phyloP scores from a whole-genome alignment of 2,888 invertebrate genomes.

The Luperina nickerlii region DNA sequence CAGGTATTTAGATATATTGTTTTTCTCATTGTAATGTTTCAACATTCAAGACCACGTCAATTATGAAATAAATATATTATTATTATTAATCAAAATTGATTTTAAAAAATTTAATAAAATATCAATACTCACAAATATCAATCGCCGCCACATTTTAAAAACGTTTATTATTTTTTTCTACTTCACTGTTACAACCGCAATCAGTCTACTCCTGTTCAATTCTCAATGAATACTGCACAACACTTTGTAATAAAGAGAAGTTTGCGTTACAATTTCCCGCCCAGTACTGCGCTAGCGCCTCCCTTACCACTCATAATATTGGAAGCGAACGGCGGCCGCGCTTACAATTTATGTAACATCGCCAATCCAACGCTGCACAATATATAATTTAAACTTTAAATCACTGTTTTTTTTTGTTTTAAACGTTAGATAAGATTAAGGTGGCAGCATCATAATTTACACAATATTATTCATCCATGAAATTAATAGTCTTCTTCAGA shows the following conservation, averaged over 20 bases:
- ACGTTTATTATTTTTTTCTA: constrained; percentile 54
- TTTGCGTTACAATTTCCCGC: constrained; percentile 71
- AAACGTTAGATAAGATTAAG: constrained; percentile 84
- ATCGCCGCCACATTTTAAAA: constrained; percentile 75
- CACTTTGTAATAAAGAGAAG: constrained; percentile 65
- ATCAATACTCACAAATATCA: constrained; percentile 63
- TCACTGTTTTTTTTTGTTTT: constrained; percentile 82
- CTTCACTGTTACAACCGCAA: constrained; percentile 62
- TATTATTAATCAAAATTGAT: too few relatives aligned
- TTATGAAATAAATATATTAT: too few relatives aligned
- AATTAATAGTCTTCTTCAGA: constrained; percentile 73
- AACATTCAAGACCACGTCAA: background rate
- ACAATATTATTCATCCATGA: constrained; percentile 76
- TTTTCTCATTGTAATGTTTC: background rate
- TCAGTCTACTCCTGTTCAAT: constrained; percentile 60
- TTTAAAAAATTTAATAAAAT: constrained; percentile 6
- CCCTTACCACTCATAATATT: constrained; percentile 78
- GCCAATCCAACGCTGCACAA: constrained; percentile 79
- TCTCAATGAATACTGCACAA: constrained; percentile 58
- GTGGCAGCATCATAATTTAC: constrained; percentile 78
- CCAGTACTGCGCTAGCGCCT: constrained; percentile 79
- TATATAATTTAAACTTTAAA: constrained; percentile 79
- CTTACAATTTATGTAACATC: constrained; percentile 86
- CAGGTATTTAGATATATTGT: background rate
- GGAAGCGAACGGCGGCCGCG: constrained; percentile 78